phyloP scores from a whole-genome alignment of 2,888 invertebrate species.

The Perdita meconis region DNA sequence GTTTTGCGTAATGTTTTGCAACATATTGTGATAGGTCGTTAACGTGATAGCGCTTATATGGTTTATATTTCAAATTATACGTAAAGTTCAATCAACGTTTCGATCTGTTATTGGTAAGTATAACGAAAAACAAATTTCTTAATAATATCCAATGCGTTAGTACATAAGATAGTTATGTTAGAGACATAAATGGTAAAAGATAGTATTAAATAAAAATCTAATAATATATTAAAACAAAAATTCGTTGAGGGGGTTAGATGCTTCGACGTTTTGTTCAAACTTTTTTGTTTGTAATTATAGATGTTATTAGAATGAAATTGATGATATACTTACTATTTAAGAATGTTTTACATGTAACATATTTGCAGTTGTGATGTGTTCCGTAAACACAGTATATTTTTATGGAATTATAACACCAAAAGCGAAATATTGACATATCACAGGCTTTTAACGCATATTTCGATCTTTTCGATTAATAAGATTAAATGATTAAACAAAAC shows the following conservation, averaged over 20 bases:
- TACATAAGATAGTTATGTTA: too few relatives aligned
- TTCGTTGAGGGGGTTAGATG: constrained; percentile 20
- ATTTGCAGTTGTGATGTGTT: too few relatives aligned
- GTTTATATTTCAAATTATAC: background rate
- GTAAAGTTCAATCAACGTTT: background rate
- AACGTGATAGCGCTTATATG: too few relatives aligned
- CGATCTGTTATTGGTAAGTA: constrained; percentile 22
- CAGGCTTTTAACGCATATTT: background rate
- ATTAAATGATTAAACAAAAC: too few relatives aligned
- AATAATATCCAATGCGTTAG: background rate
- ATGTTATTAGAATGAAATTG: background rate
- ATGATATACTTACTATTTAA: constrained; percentile 28
- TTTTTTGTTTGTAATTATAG: background rate
- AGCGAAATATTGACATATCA: background rate
- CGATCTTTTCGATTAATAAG: too few relatives aligned
- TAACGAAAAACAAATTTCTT: background rate
- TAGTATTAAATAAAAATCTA: background rate
- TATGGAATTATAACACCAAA: background rate
- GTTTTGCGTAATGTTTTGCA: too few relatives aligned
- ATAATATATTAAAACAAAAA: background rate
- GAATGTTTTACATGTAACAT: background rate
- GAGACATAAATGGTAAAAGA: background rate
- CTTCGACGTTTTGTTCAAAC: background rate
- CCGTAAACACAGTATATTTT: too few relatives aligned
- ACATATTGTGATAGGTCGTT: too few relatives aligned